Evolutionary conservation across 2,888 invertebrate genomes (phyloP).

Genomic region (Polyploca ridens): DNA sequence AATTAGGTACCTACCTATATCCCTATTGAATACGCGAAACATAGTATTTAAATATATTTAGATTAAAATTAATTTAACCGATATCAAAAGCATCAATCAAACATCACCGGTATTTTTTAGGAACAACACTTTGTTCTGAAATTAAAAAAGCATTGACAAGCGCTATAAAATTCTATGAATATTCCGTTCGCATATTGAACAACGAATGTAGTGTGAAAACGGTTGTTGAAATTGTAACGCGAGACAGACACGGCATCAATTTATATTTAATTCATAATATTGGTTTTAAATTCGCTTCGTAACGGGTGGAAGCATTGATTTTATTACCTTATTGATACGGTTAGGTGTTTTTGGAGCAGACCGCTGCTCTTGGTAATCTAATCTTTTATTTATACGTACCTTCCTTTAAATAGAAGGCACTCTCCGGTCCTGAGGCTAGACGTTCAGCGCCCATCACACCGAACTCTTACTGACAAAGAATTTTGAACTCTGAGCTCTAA

Average conservation of each 20-base stretch:
- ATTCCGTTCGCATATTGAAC: conserved; percentile 6
- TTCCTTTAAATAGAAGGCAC: conserved; percentile 16
- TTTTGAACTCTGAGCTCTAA: background rate
- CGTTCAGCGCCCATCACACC: background rate
- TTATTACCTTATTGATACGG: conserved; percentile 41
- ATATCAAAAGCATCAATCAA: background rate
- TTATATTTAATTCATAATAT: conserved; percentile 43
- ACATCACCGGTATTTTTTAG: background rate
- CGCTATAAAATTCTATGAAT: conserved; percentile 6
- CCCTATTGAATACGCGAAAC: too few species aligned
- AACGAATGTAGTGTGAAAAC: background rate
- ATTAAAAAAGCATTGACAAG: background rate
- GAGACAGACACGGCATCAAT: conserved; percentile 4
- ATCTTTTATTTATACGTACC: conserved; percentile 50
- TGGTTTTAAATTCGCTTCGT: conserved; percentile 39
- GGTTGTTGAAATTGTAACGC: background rate
- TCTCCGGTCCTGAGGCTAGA: conserved; percentile 5
- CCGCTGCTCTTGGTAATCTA: conserved; percentile 33
- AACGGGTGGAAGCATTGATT: conserved; percentile 35
- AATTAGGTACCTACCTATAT: too few species aligned
- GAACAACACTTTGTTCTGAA: background rate
- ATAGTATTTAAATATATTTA: too few species aligned
- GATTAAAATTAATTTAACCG: too few species aligned
- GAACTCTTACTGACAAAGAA: background rate
- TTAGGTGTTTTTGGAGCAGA: conserved; percentile 33